phyloP scores from a whole-genome alignment of 2,888 invertebrate species.

The Gryllus longicercus region DNA sequence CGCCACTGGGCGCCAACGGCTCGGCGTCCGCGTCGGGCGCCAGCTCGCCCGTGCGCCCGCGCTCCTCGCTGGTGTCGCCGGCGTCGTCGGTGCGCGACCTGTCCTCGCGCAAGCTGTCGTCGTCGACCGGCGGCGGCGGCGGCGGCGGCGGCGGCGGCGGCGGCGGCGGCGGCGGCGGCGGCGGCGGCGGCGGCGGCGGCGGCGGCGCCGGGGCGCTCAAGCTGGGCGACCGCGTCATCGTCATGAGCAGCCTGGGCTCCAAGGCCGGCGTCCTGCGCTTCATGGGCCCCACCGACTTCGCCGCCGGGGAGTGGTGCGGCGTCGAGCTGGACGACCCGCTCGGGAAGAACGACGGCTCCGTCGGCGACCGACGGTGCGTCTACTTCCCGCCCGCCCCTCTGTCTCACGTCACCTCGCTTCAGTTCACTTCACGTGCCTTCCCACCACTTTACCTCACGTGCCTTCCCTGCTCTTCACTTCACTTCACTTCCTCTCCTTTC shows the following conservation, averaged over 20 bases:
- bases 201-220: constrained; percentile 42
- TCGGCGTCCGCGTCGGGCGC: constrained; percentile 27
- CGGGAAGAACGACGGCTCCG: constrained; percentile 95
- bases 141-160: constrained; percentile 47
- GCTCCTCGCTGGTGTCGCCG: constrained; percentile 44
- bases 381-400: not conserved
- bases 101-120: not conserved
- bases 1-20: constrained; percentile 45
- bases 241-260: constrained; percentile 75
- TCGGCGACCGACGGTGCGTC: constrained; percentile 79
- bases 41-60: constrained; percentile 36
- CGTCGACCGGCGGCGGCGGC: constrained; percentile 39
- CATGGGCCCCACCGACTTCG: constrained; percentile 86
- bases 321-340: constrained; percentile 89
- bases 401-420: too few relatives aligned
- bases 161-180: constrained; percentile 47
- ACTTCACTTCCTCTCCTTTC: too few relatives aligned
- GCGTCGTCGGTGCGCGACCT: constrained; percentile 49
- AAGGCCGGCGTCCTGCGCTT: constrained; percentile 84
- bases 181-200: constrained; percentile 46
- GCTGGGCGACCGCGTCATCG: constrained; percentile 88
- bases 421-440: not conserved
- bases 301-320: constrained; percentile 91
- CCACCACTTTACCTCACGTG: not conserved
- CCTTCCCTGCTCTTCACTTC: too few relatives aligned